A percentile compares a stretch with the other conserved stretches of the same genome.
Conservation (phyloP, 2,888 invertebrate genomes). For the Vannuccia rotundouncinata region DNA sequence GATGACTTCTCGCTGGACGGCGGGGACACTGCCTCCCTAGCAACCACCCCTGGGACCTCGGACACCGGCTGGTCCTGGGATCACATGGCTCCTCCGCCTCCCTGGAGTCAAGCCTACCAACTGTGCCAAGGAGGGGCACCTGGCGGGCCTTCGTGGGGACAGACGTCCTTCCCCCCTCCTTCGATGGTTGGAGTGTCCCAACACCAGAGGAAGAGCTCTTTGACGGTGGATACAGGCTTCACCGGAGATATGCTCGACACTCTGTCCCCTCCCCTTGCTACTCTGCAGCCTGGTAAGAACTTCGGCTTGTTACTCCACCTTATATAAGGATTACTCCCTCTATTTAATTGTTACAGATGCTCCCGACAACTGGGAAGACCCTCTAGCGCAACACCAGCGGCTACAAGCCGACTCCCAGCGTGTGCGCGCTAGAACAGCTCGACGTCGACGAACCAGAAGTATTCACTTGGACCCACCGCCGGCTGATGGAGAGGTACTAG, state of each 20-base stretch:
- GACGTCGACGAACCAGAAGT: neutral
- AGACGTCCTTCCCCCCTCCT: neutral
- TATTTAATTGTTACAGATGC: no score
- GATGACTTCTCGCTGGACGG: constrained; percentile 7
- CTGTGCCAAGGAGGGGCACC: neutral
- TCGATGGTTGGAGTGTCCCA: no score
- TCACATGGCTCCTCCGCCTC: neutral
- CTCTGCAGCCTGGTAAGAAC: no score
- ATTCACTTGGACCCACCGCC: neutral
- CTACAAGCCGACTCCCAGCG: neutral
- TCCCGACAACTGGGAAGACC: no score
- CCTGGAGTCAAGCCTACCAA: neutral
- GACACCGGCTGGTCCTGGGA: neutral
- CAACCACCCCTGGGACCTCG: neutral
- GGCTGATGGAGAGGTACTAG: neutral
- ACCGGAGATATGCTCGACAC: no score
- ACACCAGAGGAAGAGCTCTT: no score
- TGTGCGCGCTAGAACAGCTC: neutral
- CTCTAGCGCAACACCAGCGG: neutral
- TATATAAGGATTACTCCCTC: no score
- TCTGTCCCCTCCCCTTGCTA: no score
- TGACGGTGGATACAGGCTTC: no score
- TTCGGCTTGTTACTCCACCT: no score
- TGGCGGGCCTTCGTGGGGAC: neutral
- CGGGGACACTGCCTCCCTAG: neutral